Base-by-base conservation (phyloP, 2,797 vertebrate species). In the Halcyon leucocephala region DNA sequence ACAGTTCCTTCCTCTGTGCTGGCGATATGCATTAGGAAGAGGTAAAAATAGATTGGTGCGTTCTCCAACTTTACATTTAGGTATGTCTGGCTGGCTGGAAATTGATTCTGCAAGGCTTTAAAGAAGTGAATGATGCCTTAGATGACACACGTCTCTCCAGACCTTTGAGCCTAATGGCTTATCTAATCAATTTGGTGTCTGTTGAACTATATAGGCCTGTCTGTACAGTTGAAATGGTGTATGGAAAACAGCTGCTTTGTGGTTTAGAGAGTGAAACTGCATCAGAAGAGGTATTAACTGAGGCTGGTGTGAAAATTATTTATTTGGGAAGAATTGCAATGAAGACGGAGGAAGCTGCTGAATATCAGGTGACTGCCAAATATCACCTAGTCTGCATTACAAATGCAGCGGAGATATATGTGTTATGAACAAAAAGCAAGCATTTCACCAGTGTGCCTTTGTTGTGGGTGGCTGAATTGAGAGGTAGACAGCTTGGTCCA, bases 171-270 rank as follows among this genome's bases (percentile, higher is more conserved):
- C 33, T 86, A 66, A 84, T 39, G 54, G 29, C 17, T 89, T 89
- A 58, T 25, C 41, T 65, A 94, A 93, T 93, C 83, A 82, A 29
- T 93, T 94, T 57, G 82, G 20, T 92, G 71, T 73, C 80, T 72
- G 6, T 86, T 89, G 77, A 91, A 83, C 72, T 81, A 31, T 13
- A 91, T 42, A 72, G 66, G 22, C 39, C 51, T 28, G 15, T 35
- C 57, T 69, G 51, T 87, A 54, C 61, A 66, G 55, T 67, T 90
- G 35, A 77, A 82, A 46, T n/a, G 31, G 28, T 58, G 16, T 21
- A 31, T 58, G 66, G 41, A 72, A 90, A 91, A 9, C 44, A 80
- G 64, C 35, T 89, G 58, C 22, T 46, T 64, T 61, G 55, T 44
- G 48, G 9, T 52, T 19, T 18, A 51, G 28, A 73, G 77, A 84